Conservation (phyloP, 2,888 invertebrate species). For the Parnassius smintheus region DNA sequence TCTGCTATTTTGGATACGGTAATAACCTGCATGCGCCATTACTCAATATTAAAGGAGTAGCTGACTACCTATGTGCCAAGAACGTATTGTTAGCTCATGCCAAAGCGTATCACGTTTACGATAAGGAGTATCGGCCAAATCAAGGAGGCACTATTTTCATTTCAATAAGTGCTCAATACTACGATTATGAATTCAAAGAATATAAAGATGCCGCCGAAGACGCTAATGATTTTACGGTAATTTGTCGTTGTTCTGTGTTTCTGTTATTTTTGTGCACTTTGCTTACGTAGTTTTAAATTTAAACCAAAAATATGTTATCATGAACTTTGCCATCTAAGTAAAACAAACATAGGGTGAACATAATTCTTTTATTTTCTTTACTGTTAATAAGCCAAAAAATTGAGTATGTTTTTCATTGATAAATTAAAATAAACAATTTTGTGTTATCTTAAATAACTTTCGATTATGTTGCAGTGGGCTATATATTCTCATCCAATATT, state of each 20-base stretch:
- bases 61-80: slow-evolving; percentile 68
- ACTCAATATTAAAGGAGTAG: slow-evolving; percentile 45
- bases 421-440: too few relatives aligned
- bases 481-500: slow-evolving; percentile 83
- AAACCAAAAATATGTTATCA: too few relatives aligned
- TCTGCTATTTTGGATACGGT: slow-evolving; percentile 15
- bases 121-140: slow-evolving; percentile 42
- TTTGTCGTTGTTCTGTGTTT: slow-evolving; percentile 29
- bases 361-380: too few relatives aligned
- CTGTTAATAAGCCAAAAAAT: too few relatives aligned
- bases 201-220: slow-evolving; percentile 60
- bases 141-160: slow-evolving; percentile 40
- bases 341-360: too few relatives aligned
- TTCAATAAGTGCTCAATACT: slow-evolving; percentile 25
- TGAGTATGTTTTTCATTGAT: too few relatives aligned
- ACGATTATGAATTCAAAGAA: slow-evolving; percentile 40
- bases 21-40: not conserved
- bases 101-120: slow-evolving; percentile 56
- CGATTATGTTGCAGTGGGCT: slow-evolving; percentile 53
- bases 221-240: slow-evolving; percentile 66
- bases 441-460: slow-evolving; percentile 33
- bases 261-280: too few relatives aligned
- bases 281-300: too few relatives aligned
- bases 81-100: slow-evolving; percentile 78
- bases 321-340: too few relatives aligned